phyloP scores from a whole-genome alignment of 1,140 invertebrate species.

The Drosophila gunungcola region DNA sequence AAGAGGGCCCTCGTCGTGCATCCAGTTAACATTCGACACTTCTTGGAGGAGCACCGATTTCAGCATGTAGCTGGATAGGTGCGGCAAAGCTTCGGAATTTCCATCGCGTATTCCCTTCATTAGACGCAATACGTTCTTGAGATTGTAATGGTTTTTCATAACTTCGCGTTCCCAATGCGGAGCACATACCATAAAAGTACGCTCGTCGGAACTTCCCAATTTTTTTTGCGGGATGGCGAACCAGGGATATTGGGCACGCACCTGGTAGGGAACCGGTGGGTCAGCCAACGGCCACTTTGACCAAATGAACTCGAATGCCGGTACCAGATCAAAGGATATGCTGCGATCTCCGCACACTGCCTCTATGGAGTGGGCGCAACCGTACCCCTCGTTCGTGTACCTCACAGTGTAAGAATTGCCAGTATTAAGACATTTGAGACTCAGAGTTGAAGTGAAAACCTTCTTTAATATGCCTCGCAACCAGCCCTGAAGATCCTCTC shows the following conservation, averaged over 20 bases:
- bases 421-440: neutral
- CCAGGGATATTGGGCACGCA: neutral
- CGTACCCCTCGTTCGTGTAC: constrained; percentile 13
- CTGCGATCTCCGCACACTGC: neutral
- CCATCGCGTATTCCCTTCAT: constrained; percentile 45
- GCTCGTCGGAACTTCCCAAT: neutral
- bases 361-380: constrained; percentile 34
- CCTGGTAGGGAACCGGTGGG: neutral
- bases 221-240: constrained; percentile 35
- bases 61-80: constrained; percentile 47
- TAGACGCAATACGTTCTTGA: constrained; percentile 40
- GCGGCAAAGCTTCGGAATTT: constrained; percentile 1
- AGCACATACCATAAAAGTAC: constrained; percentile 40
- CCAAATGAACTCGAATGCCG: constrained; percentile 20
- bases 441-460: neutral
- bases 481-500: constrained; percentile 13
- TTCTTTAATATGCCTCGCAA: constrained; percentile 11
- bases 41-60: constrained; percentile 37
- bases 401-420: neutral
- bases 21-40: neutral
- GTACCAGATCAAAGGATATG: constrained; percentile 37
- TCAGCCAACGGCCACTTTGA: constrained; percentile 1
- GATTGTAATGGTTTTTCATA: constrained; percentile 20
- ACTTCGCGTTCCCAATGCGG: constrained; percentile 46
- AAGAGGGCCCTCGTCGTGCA: constrained; percentile 4